phyloP scores from a whole-genome alignment of 1,140 invertebrate genomes.

The Platyura marginata region DNA sequence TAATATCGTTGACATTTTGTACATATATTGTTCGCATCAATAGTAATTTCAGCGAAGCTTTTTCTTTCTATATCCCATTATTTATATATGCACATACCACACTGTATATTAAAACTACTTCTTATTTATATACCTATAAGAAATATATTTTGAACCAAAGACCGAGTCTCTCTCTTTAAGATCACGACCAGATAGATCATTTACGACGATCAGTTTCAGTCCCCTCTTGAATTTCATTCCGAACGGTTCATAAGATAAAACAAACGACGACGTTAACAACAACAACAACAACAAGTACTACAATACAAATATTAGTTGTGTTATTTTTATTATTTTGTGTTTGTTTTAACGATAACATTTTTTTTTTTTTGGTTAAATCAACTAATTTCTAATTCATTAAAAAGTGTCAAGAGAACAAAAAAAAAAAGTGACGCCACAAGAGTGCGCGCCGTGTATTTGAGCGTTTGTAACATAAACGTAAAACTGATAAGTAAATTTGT shows the following conservation, averaged over 20 bases:
- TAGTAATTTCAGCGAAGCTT: too few relatives aligned
- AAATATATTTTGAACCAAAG: too few relatives aligned
- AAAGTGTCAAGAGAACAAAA: not conserved
- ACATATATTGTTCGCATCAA: too few relatives aligned
- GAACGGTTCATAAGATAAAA: not conserved
- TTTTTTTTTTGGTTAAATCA: not conserved
- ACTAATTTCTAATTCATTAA: not conserved
- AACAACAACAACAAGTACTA: not conserved
- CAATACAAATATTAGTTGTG: too few relatives aligned
- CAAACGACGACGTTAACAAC: not conserved
- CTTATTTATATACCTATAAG: too few relatives aligned
- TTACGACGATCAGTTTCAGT: not conserved
- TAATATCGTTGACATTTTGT: too few relatives aligned
- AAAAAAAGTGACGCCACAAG: not conserved
- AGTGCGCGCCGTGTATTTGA: too few relatives aligned
- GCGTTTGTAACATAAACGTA: too few relatives aligned
- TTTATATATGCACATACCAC: too few relatives aligned
- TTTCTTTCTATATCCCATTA: too few relatives aligned
- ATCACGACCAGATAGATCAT: not conserved
- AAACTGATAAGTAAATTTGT: too few relatives aligned
- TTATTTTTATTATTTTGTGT: not conserved
- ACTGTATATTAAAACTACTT: too few relatives aligned
- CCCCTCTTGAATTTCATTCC: slow-evolving; percentile 2
- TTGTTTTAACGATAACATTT: not conserved
- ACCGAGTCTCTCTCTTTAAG: not conserved